Evolutionary conservation across 2,113 vertebrate species (phyloP), one percentile per base, ranked within the genome.

Genomic region (Triplophysa tibetana): DNA sequence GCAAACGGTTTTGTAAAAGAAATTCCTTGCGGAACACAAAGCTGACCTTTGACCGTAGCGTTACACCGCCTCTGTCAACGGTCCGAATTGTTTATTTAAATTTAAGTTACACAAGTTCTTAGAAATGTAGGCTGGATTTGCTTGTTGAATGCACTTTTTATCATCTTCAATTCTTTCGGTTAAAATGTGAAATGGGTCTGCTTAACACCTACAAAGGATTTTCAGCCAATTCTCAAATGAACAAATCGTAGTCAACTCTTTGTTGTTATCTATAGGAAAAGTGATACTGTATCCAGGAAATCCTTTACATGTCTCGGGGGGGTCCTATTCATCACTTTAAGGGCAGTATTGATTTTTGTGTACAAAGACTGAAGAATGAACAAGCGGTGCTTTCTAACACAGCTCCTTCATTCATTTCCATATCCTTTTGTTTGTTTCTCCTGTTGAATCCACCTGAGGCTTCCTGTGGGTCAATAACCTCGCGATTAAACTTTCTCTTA

Each of bases 401-500:
- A 24, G 41, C 41, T 26, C 9, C 12, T 58, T 48, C 50, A 38
- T 43, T 33, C 16, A 24, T 43, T 60, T 23, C 33, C 23, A 60
- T 60, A 43, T 60, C 54, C 70, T 43, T 60, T 73, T 41, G 13
- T 60, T 73, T 60, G 33, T 73, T 60, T 29, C 60, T 73, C 12
- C 16, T 0, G 33, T 58, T 89, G 87, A 89, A 91, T 86, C 70
- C 85, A 81, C 65, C 85, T 0, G 81, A 84, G 77, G 88, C 81
- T 88, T 89, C 85, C 87, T 87, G 82, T 85, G 84, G 85, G 86
- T 85, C 85, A 84, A 89, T 77, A 82, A 84, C 83, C 66, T 86
- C 81, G 66, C 73, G 81, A 83, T 85, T 84, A 83, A 84, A 80
- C 83, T 85, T 83, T 63, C 79, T 58, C 77, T 83, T 81, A 64